Evolutionary conservation across 2,888 invertebrate species (phyloP).

Genomic region (Microplitis deprimator): DNA sequence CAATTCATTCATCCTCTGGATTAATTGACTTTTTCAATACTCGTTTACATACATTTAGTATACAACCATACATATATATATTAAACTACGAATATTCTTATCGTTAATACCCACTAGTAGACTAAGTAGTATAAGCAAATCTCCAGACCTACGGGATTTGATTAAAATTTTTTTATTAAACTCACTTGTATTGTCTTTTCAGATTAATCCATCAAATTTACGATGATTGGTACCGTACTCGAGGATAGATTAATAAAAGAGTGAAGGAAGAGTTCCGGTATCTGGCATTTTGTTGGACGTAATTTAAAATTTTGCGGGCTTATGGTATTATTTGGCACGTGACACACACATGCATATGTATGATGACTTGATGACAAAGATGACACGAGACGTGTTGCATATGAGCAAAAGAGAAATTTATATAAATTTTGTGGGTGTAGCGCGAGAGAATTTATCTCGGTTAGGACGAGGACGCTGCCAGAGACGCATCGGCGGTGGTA

Average conservation of each 20-base stretch:
- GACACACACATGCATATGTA: background rate
- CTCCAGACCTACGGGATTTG: background rate
- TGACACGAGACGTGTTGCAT: background rate
- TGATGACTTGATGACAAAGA: slow-evolving; percentile 16
- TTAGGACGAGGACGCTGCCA: slow-evolving; percentile 30
- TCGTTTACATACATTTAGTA: slow-evolving; percentile 25
- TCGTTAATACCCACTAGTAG: too few relatives aligned
- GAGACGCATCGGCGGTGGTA: slow-evolving; percentile 42
- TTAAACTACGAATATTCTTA: too few relatives aligned
- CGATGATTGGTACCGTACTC: background rate
- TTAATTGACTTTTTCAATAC: slow-evolving; percentile 57
- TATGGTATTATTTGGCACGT: background rate
- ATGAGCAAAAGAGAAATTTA: slow-evolving; percentile 6
- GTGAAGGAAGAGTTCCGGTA: background rate
- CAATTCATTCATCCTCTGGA: slow-evolving; percentile 58
- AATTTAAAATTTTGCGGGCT: background rate
- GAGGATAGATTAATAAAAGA: slow-evolving; percentile 8
- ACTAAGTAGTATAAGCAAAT: background rate
- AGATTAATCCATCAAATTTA: slow-evolving; percentile 7
- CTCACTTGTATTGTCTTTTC: background rate
- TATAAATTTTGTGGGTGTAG: background rate
- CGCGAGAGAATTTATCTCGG: slow-evolving; percentile 20
- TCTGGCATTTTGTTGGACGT: background rate
- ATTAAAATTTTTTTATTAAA: background rate
- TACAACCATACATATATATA: background rate